Percentiles rank a stretch among this genome's conserved stretches.
These are phyloP conservation scores for Pomatorhinus ruficollis DNA, from an alignment of 2,113 vertebrate species.

Conservation along the genomic window DNA sequence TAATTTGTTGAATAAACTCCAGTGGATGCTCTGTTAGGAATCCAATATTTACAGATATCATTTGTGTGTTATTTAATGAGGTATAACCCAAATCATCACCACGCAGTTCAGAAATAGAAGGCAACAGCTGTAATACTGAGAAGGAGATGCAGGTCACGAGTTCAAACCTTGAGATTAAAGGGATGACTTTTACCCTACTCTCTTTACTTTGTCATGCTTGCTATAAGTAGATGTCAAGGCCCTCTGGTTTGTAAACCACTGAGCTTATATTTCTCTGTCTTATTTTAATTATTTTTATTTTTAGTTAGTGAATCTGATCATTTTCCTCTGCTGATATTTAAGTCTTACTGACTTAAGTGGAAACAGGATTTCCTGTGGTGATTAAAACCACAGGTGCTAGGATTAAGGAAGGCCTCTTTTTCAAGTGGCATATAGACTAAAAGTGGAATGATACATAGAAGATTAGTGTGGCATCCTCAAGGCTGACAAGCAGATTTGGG, in stretches of 20 bases:
- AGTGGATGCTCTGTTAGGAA: not conserved
- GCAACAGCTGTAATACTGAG: slow-evolving; percentile 15
- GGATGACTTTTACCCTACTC: slow-evolving; percentile 27
- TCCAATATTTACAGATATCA: not conserved
- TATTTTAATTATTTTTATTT: slow-evolving; percentile 7
- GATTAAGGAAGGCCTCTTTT: slow-evolving; percentile 30
- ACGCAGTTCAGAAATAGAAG: slow-evolving; percentile 17
- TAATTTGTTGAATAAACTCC: not conserved
- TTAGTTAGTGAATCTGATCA: slow-evolving; percentile 10
- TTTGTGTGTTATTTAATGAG: slow-evolving; percentile 2
- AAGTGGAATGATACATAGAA: slow-evolving; percentile 11
- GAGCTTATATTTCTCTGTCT: not conserved
- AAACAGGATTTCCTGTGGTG: slow-evolving; percentile 59
- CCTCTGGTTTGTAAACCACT: not conserved
- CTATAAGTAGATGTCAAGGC: not conserved
- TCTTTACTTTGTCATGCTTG: slow-evolving; percentile 30
- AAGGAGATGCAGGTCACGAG: slow-evolving; percentile 3
- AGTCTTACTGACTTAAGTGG: slow-evolving; percentile 36
- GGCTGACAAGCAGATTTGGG: not conserved
- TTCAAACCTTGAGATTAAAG: slow-evolving; percentile 44
- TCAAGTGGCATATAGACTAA: not conserved
- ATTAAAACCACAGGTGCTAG: slow-evolving; percentile 64
- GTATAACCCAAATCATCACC: not conserved
- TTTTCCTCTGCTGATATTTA: slow-evolving; percentile 31
- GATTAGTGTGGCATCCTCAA: slow-evolving; percentile 39